Evolutionary conservation across 2,113 vertebrate species (phyloP).

Genomic region (Oxyura jamaicensis): DNA sequence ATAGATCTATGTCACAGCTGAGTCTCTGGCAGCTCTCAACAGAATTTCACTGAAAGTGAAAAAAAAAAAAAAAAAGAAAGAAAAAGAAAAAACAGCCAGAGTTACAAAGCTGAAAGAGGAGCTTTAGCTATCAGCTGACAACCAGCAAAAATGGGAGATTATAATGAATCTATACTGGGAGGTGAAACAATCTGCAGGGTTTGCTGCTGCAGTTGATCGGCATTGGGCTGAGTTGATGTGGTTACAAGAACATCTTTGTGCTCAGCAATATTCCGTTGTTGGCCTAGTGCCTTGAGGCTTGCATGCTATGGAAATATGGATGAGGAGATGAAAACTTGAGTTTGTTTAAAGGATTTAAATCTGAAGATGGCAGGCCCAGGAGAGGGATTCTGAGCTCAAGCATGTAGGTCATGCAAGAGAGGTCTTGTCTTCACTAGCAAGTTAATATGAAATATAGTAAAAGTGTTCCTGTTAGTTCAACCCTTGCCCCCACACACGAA

Average conservation of each 20-base stretch:
- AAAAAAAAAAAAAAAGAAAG: neutral
- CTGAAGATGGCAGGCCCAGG: constrained; percentile 59
- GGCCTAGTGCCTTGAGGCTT: constrained; percentile 63
- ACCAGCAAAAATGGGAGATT: neutral
- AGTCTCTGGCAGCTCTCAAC: constrained; percentile 24
- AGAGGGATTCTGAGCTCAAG: constrained; percentile 53
- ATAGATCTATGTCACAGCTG: constrained; percentile 22
- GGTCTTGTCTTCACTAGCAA: constrained; percentile 51
- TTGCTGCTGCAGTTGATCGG: constrained; percentile 43
- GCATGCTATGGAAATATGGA: constrained; percentile 62
- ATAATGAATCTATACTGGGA: neutral
- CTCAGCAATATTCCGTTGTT: constrained; percentile 55
- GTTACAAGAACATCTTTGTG: constrained; percentile 68
- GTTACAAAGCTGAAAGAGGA: neutral
- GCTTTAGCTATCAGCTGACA: constrained; percentile 20
- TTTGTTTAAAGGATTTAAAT: constrained; percentile 62
- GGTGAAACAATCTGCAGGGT: constrained; percentile 7
- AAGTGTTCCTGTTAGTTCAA: constrained; percentile 35
- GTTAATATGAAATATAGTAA: constrained; percentile 34
- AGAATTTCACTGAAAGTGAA: constrained; percentile 11
- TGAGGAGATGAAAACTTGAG: constrained; percentile 62
- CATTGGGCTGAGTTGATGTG: constrained; percentile 36
- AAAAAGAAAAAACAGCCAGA: neutral
- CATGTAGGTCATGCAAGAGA: constrained; percentile 50
- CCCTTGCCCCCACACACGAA: neutral